Conservation (phyloP, 2,888 invertebrate genomes). For the Petrophora chlorosata region DNA sequence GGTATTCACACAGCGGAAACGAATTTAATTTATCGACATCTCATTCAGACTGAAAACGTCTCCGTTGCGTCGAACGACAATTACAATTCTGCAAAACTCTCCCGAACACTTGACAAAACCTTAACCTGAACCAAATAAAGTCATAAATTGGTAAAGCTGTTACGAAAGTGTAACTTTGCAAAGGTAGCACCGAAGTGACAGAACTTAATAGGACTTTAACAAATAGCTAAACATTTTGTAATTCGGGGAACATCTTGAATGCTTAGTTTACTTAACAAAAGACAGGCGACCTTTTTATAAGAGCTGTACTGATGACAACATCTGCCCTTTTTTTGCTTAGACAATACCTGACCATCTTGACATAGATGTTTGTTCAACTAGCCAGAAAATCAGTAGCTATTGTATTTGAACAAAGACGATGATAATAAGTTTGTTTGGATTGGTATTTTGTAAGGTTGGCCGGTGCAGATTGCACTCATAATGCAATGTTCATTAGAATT, state of each 20-base stretch:
- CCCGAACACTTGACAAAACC: constrained; percentile 24
- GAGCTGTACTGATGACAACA: constrained; percentile 67
- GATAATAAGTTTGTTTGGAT: constrained; percentile 64
- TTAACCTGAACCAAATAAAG: constrained; percentile 38
- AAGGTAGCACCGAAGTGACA: constrained; percentile 69
- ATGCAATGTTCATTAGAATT: constrained; percentile 43
- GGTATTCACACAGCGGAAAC: constrained; percentile 78
- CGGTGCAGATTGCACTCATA: constrained; percentile 51
- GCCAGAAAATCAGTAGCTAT: constrained; percentile 79
- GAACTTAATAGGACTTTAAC: constrained; percentile 81
- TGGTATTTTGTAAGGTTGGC: constrained; percentile 51
- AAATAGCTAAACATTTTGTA: constrained; percentile 82
- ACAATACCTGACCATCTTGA: constrained; percentile 64
- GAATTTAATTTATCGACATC: constrained; percentile 82
- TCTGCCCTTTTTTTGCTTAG: constrained; percentile 72
- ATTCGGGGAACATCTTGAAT: constrained; percentile 79
- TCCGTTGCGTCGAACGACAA: constrained; percentile 74
- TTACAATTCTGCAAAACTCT: constrained; percentile 56
- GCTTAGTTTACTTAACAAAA: constrained; percentile 76
- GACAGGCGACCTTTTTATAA: constrained; percentile 66
- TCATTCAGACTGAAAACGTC: constrained; percentile 70
- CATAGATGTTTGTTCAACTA: constrained; percentile 80
- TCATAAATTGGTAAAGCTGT: constrained; percentile 32
- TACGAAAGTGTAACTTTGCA: constrained; percentile 40
- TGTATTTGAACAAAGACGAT: constrained; percentile 60